These are phyloP conservation scores for Poicephalus meyeri DNA, from an alignment of 2,113 vertebrate genomes.

Conservation along the genomic window DNA sequence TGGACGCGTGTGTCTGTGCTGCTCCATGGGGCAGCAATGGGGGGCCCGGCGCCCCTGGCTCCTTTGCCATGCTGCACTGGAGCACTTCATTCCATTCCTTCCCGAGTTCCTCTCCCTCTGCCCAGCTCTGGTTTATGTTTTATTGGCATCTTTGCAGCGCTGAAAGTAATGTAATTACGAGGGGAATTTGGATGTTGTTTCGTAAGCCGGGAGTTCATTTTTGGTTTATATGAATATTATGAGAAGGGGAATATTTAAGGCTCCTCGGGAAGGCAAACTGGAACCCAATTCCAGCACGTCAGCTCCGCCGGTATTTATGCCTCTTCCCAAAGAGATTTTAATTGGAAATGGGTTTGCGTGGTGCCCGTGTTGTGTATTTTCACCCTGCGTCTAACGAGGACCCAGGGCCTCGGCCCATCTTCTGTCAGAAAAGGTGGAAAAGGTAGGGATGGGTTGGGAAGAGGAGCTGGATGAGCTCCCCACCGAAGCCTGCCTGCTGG, in stretches of 20 bases:
- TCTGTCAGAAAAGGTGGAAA: background rate
- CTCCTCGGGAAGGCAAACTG: conserved; percentile 30
- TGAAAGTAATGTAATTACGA: conserved; percentile 51
- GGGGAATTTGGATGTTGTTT: conserved; percentile 51
- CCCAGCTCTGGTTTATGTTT: background rate
- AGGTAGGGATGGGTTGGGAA: background rate
- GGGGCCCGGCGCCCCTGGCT: background rate
- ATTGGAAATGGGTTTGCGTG: conserved; percentile 52
- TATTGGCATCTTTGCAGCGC: conserved; percentile 34
- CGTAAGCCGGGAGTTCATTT: background rate
- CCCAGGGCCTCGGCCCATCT: background rate
- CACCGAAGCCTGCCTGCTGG: too few relatives aligned
- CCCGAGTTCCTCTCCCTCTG: background rate
- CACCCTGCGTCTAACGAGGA: background rate
- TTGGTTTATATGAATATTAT: background rate
- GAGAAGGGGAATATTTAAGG: conserved; percentile 55
- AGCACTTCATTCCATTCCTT: background rate
- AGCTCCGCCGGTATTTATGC: conserved; percentile 33
- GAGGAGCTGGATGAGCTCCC: background rate
- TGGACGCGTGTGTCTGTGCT: background rate
- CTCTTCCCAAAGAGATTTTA: conserved; percentile 53
- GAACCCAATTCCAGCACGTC: background rate
- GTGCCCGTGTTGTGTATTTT: background rate
- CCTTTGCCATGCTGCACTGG: background rate
- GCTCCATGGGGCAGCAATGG: background rate